Evolutionary conservation across 2,113 vertebrate genomes (phyloP).

Genomic region (human): GRCh38 chr2:40186501-40187000

Average conservation of each 20-base stretch:
- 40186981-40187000: not conserved
- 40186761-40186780: not conserved
- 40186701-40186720: not conserved
- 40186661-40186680: not conserved
- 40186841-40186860: not conserved
- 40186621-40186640: not conserved
- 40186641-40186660: not conserved
- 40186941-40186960: not conserved
- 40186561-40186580: not conserved
- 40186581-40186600: not conserved
- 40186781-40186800: not conserved
- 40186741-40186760: not conserved
- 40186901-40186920: not conserved
- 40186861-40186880: not conserved
- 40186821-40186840: not conserved
- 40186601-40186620: not conserved
- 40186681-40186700: not conserved
- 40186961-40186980: not conserved
- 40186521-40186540: not conserved
- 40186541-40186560: not conserved
- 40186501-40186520: not conserved
- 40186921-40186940: not conserved
- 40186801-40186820: not conserved
- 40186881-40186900: not conserved
- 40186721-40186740: not conserved